Percentiles rank a stretch among this genome's conserved stretches.
phyloP scores from a whole-genome alignment of 2,888 invertebrate genomes.

The Notocelia uddmanniana region DNA sequence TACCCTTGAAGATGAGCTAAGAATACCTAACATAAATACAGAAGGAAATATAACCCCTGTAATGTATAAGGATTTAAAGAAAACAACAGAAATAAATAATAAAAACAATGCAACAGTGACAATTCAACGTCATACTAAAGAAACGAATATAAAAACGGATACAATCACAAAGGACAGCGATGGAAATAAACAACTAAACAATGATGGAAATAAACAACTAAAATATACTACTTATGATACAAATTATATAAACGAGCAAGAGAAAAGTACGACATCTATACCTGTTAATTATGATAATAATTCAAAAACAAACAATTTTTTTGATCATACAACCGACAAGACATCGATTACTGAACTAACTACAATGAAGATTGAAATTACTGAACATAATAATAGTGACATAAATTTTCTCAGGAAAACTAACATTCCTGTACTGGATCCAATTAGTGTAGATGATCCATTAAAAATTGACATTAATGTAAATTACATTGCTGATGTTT shows the following conservation, averaged over 20 bases:
- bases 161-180: background rate
- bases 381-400: background rate
- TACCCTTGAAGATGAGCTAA: background rate
- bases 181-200: background rate
- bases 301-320: background rate
- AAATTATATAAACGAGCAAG: background rate
- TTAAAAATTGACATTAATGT: background rate
- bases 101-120: background rate
- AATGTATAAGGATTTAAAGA: background rate
- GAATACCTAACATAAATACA: background rate
- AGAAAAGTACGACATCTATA: background rate
- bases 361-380: background rate
- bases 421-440: background rate
- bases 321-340: background rate
- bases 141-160: background rate
- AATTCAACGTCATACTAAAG: background rate
- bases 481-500: slow-evolving; percentile 57
- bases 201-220: background rate
- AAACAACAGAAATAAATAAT: background rate
- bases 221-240: background rate
- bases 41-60: background rate
- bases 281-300: background rate
- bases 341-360: background rate
- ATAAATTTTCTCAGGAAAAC: background rate
- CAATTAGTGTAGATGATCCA: background rate